These are phyloP conservation scores for Elgaria multicarinata DNA, from an alignment of 2,113 vertebrate genomes.

Conservation along the genomic window DNA sequence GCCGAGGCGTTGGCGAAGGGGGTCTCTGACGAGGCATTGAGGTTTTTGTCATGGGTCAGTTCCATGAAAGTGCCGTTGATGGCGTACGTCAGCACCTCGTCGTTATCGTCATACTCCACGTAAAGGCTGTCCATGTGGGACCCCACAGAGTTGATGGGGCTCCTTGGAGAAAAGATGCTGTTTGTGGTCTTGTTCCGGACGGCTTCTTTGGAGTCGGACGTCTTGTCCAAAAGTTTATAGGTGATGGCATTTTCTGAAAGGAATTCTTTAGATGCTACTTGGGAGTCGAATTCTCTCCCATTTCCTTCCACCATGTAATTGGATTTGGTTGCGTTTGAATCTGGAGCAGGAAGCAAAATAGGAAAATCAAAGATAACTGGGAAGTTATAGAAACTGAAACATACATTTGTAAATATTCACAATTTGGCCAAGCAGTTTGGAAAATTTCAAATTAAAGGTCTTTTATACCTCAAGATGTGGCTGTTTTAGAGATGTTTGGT, in stretches of 20 bases:
- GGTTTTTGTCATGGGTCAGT: slow-evolving; percentile 78
- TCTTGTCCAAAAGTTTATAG: slow-evolving; percentile 79
- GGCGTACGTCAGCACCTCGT: slow-evolving; percentile 58
- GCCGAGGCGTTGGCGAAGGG: slow-evolving; percentile 78
- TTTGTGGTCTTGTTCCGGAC: slow-evolving; percentile 86
- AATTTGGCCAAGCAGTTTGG: background rate
- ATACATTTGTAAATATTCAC: background rate
- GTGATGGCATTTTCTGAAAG: slow-evolving; percentile 87
- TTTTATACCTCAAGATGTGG: too few species aligned
- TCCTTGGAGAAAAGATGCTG: slow-evolving; percentile 83
- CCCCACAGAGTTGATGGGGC: slow-evolving; percentile 70
- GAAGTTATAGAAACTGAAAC: slow-evolving; percentile 21
- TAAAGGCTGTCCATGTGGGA: slow-evolving; percentile 73
- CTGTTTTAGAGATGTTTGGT: too few species aligned
- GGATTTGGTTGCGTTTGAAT: slow-evolving; percentile 74
- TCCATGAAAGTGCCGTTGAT: slow-evolving; percentile 86
- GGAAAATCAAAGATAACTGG: slow-evolving; percentile 57
- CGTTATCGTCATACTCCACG: slow-evolving; percentile 79
- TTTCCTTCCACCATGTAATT: slow-evolving; percentile 70
- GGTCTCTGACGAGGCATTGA: slow-evolving; percentile 83
- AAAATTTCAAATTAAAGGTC: background rate
- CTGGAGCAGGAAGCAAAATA: slow-evolving; percentile 66
- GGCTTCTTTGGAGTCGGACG: slow-evolving; percentile 78
- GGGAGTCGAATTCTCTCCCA: slow-evolving; percentile 50
- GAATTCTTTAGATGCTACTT: slow-evolving; percentile 74